Conservation (phyloP, 2,888 invertebrate genomes). For the Dryobota labecula region DNA sequence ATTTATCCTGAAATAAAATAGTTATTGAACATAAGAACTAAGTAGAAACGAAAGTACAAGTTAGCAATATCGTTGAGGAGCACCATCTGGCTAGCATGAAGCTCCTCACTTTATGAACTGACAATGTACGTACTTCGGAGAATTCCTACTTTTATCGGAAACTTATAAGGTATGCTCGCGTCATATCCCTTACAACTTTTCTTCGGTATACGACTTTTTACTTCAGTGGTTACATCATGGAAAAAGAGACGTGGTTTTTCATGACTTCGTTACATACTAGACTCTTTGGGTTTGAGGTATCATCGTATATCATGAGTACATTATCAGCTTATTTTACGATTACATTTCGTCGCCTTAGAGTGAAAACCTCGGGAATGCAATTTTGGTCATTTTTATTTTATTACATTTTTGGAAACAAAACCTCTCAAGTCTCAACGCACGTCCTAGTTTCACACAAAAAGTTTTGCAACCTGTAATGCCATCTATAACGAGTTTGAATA, state of each 20-base stretch:
- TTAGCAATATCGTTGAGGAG: constrained; percentile 54
- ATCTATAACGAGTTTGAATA: too few relatives aligned
- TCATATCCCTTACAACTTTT: constrained; percentile 50
- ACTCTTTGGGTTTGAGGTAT: neutral
- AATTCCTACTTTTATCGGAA: constrained; percentile 51
- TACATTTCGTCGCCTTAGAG: too few relatives aligned
- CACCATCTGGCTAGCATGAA: constrained; percentile 58
- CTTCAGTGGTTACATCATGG: constrained; percentile 33
- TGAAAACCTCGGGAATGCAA: too few relatives aligned
- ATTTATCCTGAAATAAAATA: constrained; percentile 33
- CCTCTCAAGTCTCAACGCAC: too few relatives aligned
- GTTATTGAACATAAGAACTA: constrained; percentile 14
- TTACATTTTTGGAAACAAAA: too few relatives aligned
- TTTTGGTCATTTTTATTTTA: too few relatives aligned
- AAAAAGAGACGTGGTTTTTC: neutral
- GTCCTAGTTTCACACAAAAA: too few relatives aligned
- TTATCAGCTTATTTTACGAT: neutral
- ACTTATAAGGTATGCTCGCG: constrained; percentile 51
- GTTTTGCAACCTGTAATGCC: too few relatives aligned
- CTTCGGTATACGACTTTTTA: constrained; percentile 33
- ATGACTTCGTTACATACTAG: neutral
- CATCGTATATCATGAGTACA: neutral
- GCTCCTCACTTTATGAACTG: constrained; percentile 62
- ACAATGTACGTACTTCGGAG: constrained; percentile 34
- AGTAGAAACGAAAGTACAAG: constrained; percentile 28